Percentiles rank a stretch among this genome's conserved stretches.
Conservation (phyloP, 2,113 vertebrate species). For the Drymodes brunneopygia region DNA sequence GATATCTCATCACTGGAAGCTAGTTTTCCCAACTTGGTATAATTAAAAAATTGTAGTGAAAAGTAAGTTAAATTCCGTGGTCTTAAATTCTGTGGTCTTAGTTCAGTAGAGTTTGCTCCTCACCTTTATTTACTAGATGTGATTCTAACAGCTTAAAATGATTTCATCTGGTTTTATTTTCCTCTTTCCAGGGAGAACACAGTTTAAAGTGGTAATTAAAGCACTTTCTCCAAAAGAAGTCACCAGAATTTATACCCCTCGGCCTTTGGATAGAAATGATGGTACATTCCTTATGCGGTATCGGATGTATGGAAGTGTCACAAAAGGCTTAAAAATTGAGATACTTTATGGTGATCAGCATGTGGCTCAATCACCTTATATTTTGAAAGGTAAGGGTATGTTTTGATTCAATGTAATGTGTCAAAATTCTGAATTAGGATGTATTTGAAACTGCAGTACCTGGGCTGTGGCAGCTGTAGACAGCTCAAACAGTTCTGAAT, state of each 20-base stretch:
- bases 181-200: conserved; percentile 71
- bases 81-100: background rate
- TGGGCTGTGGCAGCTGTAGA: background rate
- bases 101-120: background rate
- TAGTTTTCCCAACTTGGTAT: background rate
- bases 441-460: background rate
- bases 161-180: background rate
- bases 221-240: conserved; percentile 77
- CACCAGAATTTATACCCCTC: conserved; percentile 80
- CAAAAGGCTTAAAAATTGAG: conserved; percentile 79
- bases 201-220: conserved; percentile 83
- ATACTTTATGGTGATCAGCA: conserved; percentile 76
- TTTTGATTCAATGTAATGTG: background rate
- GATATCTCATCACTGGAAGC: background rate
- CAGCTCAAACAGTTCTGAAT: background rate
- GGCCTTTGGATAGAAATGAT: conserved; percentile 85
- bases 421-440: background rate
- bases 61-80: background rate
- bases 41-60: background rate
- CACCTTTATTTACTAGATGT: background rate
- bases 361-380: conserved; percentile 86
- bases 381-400: conserved; percentile 75
- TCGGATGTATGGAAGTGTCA: conserved; percentile 81
- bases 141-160: background rate
- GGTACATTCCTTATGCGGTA: conserved; percentile 89